Percentiles rank a stretch among this genome's conserved stretches.
These are phyloP conservation scores for Luidia sarsii DNA, from an alignment of 53 echinoderm and acorn worm species.

Conservation along the genomic window DNA sequence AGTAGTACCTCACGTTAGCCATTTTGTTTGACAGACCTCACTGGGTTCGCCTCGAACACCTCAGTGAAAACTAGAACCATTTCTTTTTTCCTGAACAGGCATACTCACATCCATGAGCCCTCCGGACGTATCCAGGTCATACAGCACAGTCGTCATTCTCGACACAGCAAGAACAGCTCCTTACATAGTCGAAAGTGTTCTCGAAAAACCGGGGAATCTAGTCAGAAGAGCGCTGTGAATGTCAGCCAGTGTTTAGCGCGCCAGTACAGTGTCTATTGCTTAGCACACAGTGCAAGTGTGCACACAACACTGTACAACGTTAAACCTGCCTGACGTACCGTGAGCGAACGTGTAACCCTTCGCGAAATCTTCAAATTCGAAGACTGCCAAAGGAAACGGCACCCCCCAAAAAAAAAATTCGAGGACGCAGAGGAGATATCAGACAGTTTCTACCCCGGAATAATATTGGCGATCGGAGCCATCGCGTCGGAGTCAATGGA, in stretches of 20 bases:
- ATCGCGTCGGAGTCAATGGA: background rate
- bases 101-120: conserved; percentile 95
- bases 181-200: background rate
- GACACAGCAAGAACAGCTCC: background rate
- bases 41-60: too few relatives aligned
- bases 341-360: too few relatives aligned
- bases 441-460: conserved; percentile 23
- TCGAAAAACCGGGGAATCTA: conserved; percentile 1
- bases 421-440: too few relatives aligned
- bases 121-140: conserved; percentile 98
- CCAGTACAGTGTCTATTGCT: too few relatives aligned
- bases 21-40: conserved; percentile 21
- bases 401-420: too few relatives aligned
- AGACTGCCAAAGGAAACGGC: too few relatives aligned
- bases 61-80: too few relatives aligned
- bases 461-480: background rate
- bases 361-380: too few relatives aligned
- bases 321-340: too few relatives aligned
- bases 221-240: background rate
- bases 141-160: conserved; percentile 84
- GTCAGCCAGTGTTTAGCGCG: too few relatives aligned
- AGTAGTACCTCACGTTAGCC: background rate
- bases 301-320: too few relatives aligned
- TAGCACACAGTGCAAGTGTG: too few relatives aligned
- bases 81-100: background rate